Percentiles rank a stretch among this genome's conserved stretches.
phyloP scores from a whole-genome alignment of 2,888 invertebrate genomes.

The Aphodius granarius region DNA sequence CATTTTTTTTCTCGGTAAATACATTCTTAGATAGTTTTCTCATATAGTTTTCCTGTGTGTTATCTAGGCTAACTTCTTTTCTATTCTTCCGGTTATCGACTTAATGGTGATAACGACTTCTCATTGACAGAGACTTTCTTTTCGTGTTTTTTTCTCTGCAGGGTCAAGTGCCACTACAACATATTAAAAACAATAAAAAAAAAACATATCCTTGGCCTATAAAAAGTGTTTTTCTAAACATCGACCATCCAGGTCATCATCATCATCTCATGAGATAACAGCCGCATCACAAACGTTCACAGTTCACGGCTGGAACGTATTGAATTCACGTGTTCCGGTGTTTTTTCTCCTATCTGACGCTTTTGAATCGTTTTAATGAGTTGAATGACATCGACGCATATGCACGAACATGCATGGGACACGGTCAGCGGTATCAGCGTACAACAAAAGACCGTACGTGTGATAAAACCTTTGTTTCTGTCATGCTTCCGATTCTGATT shows the following conservation, averaged over 20 bases:
- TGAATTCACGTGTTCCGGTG: neutral
- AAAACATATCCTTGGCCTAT: neutral
- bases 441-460: neutral
- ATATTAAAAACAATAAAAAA: no score
- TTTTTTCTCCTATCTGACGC: neutral
- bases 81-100: neutral
- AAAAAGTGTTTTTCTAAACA: neutral
- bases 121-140: neutral
- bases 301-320: neutral
- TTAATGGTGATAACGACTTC: neutral
- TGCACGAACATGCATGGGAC: neutral
- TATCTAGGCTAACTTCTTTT: neutral
- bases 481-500: neutral
- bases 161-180: no score
- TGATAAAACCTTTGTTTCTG: neutral
- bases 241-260: neutral
- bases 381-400: neutral
- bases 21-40: no score
- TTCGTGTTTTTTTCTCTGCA: neutral
- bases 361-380: neutral
- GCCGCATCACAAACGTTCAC: neutral
- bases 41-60: neutral
- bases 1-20: neutral
- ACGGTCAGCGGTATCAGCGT: neutral
- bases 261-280: neutral